These are phyloP conservation scores for Dioctria linearis DNA, from an alignment of 2,888 invertebrate genomes.

Conservation along the genomic window DNA sequence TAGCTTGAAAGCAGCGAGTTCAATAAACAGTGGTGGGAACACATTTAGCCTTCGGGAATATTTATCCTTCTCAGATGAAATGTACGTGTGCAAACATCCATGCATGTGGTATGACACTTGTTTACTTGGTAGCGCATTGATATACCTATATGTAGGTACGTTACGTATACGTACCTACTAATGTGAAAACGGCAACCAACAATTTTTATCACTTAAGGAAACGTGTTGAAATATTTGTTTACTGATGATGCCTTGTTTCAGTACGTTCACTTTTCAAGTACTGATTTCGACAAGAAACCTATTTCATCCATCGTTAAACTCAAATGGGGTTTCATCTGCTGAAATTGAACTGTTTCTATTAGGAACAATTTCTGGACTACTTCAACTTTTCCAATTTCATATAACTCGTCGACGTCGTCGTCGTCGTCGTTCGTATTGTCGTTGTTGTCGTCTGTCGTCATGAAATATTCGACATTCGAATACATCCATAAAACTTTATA, in stretches of 20 bases:
- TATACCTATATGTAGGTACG: slow-evolving; percentile 5
- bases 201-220: slow-evolving; percentile 49
- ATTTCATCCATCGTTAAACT: slow-evolving; percentile 42
- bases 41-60: slow-evolving; percentile 28
- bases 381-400: slow-evolving; percentile 44
- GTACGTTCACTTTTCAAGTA: slow-evolving; percentile 1
- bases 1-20: slow-evolving; percentile 12
- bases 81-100: slow-evolving; percentile 12
- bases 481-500: slow-evolving; percentile 36
- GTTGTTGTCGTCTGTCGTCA: neutral
- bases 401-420: neutral
- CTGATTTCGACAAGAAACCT: slow-evolving; percentile 25
- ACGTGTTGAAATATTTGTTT: slow-evolving; percentile 52
- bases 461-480: neutral
- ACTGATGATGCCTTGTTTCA: slow-evolving; percentile 32
- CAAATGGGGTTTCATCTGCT: neutral
- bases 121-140: slow-evolving; percentile 3
- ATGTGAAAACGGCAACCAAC: slow-evolving; percentile 13
- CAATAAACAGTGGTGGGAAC: slow-evolving; percentile 34
- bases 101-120: slow-evolving; percentile 12
- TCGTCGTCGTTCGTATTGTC: too few species aligned
- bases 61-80: slow-evolving; percentile 32
- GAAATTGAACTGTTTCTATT: slow-evolving; percentile 37
- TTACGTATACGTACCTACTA: neutral
- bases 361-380: slow-evolving; percentile 30